Evolutionary conservation across 1,140 invertebrate genomes (phyloP), one percentile per base, ranked within the genome.

Genomic region (Trypoxylus dichotomus): DNA sequence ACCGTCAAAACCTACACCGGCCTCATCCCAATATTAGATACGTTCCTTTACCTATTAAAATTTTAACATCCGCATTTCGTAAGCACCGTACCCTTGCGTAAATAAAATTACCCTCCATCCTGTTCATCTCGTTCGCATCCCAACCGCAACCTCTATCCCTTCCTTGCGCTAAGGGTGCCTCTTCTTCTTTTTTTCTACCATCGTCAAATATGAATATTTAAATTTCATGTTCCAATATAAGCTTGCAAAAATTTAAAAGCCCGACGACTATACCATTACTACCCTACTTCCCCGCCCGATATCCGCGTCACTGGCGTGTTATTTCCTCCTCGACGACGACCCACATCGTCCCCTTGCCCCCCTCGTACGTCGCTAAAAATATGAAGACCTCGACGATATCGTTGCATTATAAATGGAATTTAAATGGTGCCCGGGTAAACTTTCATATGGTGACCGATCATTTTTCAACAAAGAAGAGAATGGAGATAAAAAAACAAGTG

Each of bases 391-490:
- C 47, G 47, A 68, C 60, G 60, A 68, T 63, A 68, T 68, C 13
- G 7, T 68, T 68, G 60, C 60, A 68, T 68, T 68, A 68, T 68
- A 68, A 68, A 68, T 68, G 60, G 24, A 68, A 68, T 68, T 68
- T 68, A 68, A 68, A 68, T 68, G 60, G 27, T 24, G 27, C 11
- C 5, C 21, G 19, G 11, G 60, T 24, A 68, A 54, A 68, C 60
- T 68, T 68, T 68, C 60, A 68, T 68, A 68, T 68, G 60, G 60
- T 68, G 60, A 68, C 60, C 60, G 60, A 68, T 68, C 60, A 29
- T 68, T 68, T 68, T 68, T 54, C 47, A 54, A 54, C 47, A n/a
- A 19, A n/a, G 6, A 19, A n/a, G 6, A 54, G 19, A 54, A 15
- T 1, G 15, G 11, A 13, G 32, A 37, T 5, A 8, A 37, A 37